Conservation (phyloP, 2,888 invertebrate genomes). For the Axea sp. region DNA sequence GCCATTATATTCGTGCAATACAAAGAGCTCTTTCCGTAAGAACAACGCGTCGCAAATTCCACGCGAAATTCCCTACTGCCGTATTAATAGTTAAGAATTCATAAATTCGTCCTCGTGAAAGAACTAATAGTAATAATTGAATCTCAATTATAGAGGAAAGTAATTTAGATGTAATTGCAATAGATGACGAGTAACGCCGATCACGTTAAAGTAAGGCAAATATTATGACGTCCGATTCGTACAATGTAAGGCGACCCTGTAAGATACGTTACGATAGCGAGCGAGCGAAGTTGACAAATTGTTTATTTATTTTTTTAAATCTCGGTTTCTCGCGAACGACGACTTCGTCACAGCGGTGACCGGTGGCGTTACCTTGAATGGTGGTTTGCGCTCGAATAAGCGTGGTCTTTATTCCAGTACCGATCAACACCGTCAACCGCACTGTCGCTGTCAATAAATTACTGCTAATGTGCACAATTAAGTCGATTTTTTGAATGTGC, state of each 20-base stretch:
- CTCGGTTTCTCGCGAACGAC: background rate
- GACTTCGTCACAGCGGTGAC: background rate
- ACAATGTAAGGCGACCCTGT: slow-evolving; percentile 32
- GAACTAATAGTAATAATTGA: slow-evolving; percentile 41
- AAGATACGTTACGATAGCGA: slow-evolving; percentile 34
- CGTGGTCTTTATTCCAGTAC: too few species aligned
- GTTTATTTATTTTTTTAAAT: slow-evolving; percentile 46
- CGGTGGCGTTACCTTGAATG: background rate
- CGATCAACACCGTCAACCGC: too few species aligned
- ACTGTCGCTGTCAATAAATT: too few species aligned
- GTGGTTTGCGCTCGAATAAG: too few species aligned
- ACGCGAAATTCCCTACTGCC: slow-evolving; percentile 30
- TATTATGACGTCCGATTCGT: slow-evolving; percentile 48
- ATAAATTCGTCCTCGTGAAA: slow-evolving; percentile 51
- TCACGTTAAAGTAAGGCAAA: slow-evolving; percentile 30
- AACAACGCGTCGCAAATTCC: background rate
- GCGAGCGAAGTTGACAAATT: slow-evolving; percentile 33
- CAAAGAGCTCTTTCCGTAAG: background rate
- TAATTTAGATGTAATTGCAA: slow-evolving; percentile 41
- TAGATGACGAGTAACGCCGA: slow-evolving; percentile 14
- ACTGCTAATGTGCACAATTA: too few species aligned
- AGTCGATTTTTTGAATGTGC: too few species aligned
- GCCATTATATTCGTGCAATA: slow-evolving; percentile 44
- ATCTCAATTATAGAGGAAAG: slow-evolving; percentile 37
- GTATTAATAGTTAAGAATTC: slow-evolving; percentile 35